phyloP scores from a whole-genome alignment of 23 tunicate species.

The Botrylloides violaceus region DNA sequence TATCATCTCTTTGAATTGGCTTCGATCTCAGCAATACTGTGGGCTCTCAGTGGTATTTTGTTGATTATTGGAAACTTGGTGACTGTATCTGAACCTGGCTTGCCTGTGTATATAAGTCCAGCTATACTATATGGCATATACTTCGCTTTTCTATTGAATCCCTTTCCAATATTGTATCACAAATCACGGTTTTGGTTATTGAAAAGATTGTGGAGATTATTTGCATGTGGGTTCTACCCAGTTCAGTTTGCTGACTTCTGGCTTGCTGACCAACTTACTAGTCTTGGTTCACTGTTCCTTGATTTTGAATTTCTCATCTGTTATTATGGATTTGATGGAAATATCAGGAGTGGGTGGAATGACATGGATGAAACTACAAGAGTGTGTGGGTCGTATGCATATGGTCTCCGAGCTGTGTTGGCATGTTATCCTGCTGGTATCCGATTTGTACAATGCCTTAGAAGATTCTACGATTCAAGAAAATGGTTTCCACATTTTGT shows the following conservation, averaged over 20 bases:
- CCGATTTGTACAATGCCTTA: conserved; percentile 88
- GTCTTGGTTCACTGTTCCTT: conserved; percentile 49
- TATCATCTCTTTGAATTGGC: conserved; percentile 90
- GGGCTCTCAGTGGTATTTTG: conserved; percentile 55
- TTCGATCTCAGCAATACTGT: conserved; percentile 43
- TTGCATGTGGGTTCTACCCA: conserved; percentile 90
- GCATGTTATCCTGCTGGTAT: conserved; percentile 86
- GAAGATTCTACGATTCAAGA: conserved; percentile 75
- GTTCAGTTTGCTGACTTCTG: conserved; percentile 98
- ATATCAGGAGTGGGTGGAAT: conserved; percentile 44
- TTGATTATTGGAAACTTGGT: conserved; percentile 47
- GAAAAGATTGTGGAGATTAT: conserved; percentile 74
- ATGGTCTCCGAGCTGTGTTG: conserved; percentile 65
- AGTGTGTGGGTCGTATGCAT: conserved; percentile 53
- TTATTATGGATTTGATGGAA: conserved; percentile 60
- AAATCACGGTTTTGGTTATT: conserved; percentile 86
- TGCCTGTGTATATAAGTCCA: conserved; percentile 70
- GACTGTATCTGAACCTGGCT: conserved; percentile 2
- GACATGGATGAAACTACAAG: neutral
- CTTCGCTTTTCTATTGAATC: conserved; percentile 61
- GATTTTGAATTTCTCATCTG: conserved; percentile 84
- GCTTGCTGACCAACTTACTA: conserved; percentile 95
- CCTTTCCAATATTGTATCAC: conserved; percentile 78
- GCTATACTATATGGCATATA: conserved; percentile 43
- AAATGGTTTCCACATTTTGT: conserved; percentile 94